phyloP scores from a whole-genome alignment of 2,888 invertebrate species.

The Acanthopleura granulata region DNA sequence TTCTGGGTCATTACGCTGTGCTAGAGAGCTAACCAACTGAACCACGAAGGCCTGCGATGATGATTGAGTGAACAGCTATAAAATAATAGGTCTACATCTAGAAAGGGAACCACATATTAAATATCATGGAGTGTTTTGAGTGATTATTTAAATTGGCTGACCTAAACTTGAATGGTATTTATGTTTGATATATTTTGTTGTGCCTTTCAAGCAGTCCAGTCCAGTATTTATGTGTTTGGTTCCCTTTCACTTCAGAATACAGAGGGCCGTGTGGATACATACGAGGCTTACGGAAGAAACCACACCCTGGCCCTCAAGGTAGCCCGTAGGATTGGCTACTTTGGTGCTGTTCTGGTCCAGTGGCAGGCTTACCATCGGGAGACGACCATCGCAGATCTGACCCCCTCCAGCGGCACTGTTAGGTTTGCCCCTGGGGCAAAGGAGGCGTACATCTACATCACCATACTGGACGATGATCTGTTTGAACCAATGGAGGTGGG shows the following conservation, averaged over 20 bases:
- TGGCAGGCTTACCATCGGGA: slow-evolving; percentile 62
- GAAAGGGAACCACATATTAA: too few species aligned
- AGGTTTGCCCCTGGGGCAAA: slow-evolving; percentile 48
- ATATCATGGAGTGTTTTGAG: too few species aligned
- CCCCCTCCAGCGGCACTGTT: slow-evolving; percentile 59
- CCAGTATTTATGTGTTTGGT: too few species aligned
- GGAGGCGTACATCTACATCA: slow-evolving; percentile 50
- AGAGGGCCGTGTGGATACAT: slow-evolving; percentile 62
- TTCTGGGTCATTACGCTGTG: too few species aligned
- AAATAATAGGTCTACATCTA: too few species aligned
- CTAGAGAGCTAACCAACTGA: too few species aligned
- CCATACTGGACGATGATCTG: slow-evolving; percentile 59
- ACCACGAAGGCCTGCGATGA: too few species aligned
- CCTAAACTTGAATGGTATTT: too few species aligned
- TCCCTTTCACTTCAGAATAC: slow-evolving; percentile 50
- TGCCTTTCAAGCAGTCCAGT: too few species aligned
- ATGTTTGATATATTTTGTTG: too few species aligned
- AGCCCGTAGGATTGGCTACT: slow-evolving; percentile 50
- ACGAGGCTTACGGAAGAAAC: slow-evolving; percentile 58
- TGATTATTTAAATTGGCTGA: too few species aligned
- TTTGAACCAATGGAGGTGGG: slow-evolving; percentile 63
- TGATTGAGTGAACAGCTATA: too few species aligned
- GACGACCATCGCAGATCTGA: slow-evolving; percentile 56
- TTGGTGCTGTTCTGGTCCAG: slow-evolving; percentile 55
- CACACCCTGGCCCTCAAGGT: slow-evolving; percentile 50